These are phyloP conservation scores for Pangasius djambal DNA, from an alignment of 2,797 vertebrate genomes.

Conservation along the genomic window DNA sequence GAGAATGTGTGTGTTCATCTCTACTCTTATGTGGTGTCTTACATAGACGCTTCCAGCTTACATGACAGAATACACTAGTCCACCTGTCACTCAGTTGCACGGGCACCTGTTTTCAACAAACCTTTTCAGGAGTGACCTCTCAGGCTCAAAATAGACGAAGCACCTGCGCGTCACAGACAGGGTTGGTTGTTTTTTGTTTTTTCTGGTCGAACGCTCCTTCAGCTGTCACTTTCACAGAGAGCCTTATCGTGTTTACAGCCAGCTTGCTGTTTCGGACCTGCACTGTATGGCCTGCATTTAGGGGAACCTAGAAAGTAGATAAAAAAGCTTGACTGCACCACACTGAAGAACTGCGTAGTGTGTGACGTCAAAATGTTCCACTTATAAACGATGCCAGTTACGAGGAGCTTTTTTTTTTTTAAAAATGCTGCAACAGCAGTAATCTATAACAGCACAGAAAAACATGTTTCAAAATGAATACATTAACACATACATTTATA, in stretches of 20 bases:
- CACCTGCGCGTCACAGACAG: not conserved
- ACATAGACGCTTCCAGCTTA: not conserved
- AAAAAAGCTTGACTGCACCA: too few relatives aligned
- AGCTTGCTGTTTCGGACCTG: too few relatives aligned
- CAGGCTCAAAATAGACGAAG: constrained; percentile 8
- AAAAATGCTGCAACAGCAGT: too few relatives aligned
- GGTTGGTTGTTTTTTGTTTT: not conserved
- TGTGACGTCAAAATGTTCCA: too few relatives aligned
- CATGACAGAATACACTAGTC: not conserved
- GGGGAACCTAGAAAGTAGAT: too few relatives aligned
- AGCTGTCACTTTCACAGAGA: too few relatives aligned
- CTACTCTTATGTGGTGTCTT: not conserved
- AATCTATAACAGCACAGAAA: too few relatives aligned
- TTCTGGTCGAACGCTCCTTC: too few relatives aligned
- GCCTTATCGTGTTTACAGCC: too few relatives aligned
- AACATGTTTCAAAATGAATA: not conserved
- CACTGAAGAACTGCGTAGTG: too few relatives aligned
- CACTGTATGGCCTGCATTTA: too few relatives aligned
- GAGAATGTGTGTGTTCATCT: not conserved
- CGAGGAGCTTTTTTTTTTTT: not conserved
- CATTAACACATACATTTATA: not conserved
- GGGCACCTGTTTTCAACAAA: not conserved
- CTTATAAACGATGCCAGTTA: too few relatives aligned
- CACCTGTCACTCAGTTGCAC: not conserved
- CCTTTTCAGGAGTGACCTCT: constrained; percentile 1